Percentiles rank a stretch among this genome's conserved stretches.
Evolutionary conservation across 2,797 vertebrate genomes (phyloP).

Genomic region (Ctenosaura bakeri): DNA sequence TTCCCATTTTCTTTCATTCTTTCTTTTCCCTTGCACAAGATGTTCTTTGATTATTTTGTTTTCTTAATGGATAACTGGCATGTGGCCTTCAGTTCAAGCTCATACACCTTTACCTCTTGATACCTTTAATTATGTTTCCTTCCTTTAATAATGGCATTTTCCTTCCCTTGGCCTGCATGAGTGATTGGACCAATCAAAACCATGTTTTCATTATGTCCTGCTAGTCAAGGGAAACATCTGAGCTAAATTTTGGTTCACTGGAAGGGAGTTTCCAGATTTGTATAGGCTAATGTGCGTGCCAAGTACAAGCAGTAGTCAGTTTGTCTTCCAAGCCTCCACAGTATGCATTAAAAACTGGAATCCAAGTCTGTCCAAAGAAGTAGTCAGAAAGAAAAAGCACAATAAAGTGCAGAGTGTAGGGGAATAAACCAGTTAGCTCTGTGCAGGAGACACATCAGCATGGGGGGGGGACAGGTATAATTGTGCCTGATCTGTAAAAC

Average conservation of each 20-base stretch:
- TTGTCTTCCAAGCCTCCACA: not conserved
- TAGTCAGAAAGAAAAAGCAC: constrained; percentile 18
- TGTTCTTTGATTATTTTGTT: not conserved
- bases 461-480: not conserved
- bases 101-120: constrained; percentile 47
- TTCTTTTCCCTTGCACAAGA: not conserved
- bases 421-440: not conserved
- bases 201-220: constrained; percentile 16
- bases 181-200: constrained; percentile 36
- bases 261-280: constrained; percentile 29
- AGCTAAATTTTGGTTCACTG: constrained; percentile 10
- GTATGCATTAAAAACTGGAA: not conserved
- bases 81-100: constrained; percentile 18
- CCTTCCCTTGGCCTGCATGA: constrained; percentile 27
- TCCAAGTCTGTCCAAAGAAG: not conserved
- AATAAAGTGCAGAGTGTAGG: not conserved
- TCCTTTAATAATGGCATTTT: constrained; percentile 44
- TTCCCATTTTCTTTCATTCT: not conserved
- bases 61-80: not conserved
- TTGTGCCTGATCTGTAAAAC: not conserved
- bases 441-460: not conserved
- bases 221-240: constrained; percentile 30
- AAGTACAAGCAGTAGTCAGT: constrained; percentile 3
- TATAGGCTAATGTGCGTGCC: not conserved
- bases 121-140: constrained; percentile 50